A percentile compares a stretch with the other conserved stretches of the same genome.
Conservation (phyloP, 2,113 vertebrate genomes). For the Erythrocercus mccallii region DNA sequence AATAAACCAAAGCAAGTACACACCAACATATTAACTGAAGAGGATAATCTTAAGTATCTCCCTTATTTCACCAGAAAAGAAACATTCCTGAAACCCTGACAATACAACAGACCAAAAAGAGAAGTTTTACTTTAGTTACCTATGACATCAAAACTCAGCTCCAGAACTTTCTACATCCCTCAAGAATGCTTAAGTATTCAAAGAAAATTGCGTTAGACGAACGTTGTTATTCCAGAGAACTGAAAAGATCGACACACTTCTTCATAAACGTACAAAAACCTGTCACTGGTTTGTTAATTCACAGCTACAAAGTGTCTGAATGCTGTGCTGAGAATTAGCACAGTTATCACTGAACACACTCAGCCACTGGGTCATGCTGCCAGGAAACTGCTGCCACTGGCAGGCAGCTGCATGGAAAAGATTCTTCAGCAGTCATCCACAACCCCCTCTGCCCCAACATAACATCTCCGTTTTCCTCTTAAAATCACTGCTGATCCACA, state of each 20-base stretch:
- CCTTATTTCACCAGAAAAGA: not conserved
- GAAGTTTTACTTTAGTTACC: not conserved
- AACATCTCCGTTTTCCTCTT: not conserved
- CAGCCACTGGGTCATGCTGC: not conserved
- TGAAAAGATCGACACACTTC: not conserved
- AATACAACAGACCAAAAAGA: not conserved
- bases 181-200: not conserved
- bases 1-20: not conserved
- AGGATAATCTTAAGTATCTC: not conserved
- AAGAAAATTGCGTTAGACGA: not conserved
- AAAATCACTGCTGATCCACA: not conserved
- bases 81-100: not conserved
- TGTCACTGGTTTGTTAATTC: not conserved
- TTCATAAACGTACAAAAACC: not conserved
- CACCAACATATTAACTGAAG: not conserved
- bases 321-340: not conserved
- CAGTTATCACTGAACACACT: not conserved
- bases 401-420: not conserved
- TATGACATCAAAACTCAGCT: not conserved
- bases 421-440: not conserved
- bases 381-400: not conserved
- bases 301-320: not conserved
- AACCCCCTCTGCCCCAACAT: accelerated
- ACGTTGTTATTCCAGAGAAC: not conserved
- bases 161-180: not conserved